Base-by-base conservation (phyloP, 2,797 vertebrate genomes). In the Botia kubotai region DNA sequence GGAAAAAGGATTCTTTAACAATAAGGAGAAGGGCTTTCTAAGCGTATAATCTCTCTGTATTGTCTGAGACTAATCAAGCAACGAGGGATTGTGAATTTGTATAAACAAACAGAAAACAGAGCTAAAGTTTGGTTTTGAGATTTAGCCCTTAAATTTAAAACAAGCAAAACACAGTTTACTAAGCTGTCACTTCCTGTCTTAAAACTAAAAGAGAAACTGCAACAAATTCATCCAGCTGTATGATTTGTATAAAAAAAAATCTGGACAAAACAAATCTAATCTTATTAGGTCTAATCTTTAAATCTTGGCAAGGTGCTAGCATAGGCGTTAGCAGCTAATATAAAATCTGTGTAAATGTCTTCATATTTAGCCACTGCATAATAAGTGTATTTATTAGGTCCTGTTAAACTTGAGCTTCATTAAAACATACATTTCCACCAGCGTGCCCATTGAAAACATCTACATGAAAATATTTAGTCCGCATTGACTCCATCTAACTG, bases 121-220 rank as follows among this genome's bases (percentile, higher is more conserved):
- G 72, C 83, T 78, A 65, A 76, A 75, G 58, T 85, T 85, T 76
- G 80, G 73, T 82, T 79, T 80, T 0, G 39, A 72, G 63, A 73
- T 82, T 82, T 76, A 80, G 73, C 84, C 84, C 81, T 85, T 85
- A 63, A 79, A 82, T 80, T 82, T 36, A 73, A 79, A 79, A 72
- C 58, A n/a, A 50, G 72, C 33, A 8, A 46, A n/a, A 71, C 55
- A 48, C 62, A 21, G 55, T 60, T 43, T 46, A 75, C 29, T 58
- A 57, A 57, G 72, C 63, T 78, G 65, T 68, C 68, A 77, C 52
- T 72, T 70, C 57, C 53, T 71, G 46, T 71, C 29, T 50, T 0
- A 39, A 3, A 66, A 66, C 16, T 19, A 17, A 55, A 70, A 36
- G 75, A 43, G 65, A 72, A 53, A 11, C 72, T 55, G 46, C 46